Percentiles rank a stretch among this genome's conserved stretches.
Conservation (phyloP, 2,888 invertebrate species). For the Druceiella hillmani region DNA sequence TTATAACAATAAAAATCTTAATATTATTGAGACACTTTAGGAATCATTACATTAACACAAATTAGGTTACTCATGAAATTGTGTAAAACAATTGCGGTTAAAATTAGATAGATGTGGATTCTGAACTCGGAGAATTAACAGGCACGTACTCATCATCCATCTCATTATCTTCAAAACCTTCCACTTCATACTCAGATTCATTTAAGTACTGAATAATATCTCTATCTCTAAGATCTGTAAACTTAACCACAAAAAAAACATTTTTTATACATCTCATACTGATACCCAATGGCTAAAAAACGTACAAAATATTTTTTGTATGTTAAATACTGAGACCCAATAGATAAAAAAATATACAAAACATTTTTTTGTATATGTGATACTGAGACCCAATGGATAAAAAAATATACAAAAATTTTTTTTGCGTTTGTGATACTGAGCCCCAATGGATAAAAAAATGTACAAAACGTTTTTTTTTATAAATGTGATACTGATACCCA, state of each 20-base stretch:
- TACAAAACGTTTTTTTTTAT: conserved; percentile 1
- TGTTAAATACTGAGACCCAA: conserved; percentile 5
- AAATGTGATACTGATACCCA: conserved; percentile 5
- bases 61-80: too few species aligned
- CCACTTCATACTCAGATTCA: conserved; percentile 3
- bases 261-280: conserved; percentile 3
- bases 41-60: too few species aligned
- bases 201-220: background rate
- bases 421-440: conserved; percentile 1
- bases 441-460: conserved; percentile 2
- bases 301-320: conserved; percentile 2
- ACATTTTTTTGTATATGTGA: background rate
- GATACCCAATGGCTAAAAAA: conserved; percentile 2
- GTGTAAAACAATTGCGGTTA: too few species aligned
- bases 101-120: too few species aligned
- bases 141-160: too few species aligned
- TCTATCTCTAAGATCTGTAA: conserved; percentile 6
- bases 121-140: too few species aligned
- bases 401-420: conserved; percentile 4
- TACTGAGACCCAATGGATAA: conserved; percentile 5
- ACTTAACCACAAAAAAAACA: conserved; percentile 3
- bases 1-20: too few species aligned
- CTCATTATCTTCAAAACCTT: too few species aligned
- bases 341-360: conserved; percentile 3
- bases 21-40: too few species aligned